Conservation (phyloP, 2,113 vertebrate genomes). For the Tor tambroides region DNA sequence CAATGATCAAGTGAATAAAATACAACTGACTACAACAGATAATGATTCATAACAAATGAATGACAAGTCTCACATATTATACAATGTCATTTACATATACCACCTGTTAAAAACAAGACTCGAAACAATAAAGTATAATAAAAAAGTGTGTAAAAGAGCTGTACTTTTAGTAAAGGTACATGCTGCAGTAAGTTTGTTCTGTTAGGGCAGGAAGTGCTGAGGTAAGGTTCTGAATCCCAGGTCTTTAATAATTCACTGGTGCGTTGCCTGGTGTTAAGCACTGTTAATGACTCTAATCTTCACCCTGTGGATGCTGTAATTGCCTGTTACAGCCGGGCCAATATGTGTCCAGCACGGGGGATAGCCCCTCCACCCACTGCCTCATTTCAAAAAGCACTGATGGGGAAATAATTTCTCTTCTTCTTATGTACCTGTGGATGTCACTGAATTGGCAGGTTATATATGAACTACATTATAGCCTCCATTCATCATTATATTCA, state of each 20-base stretch:
- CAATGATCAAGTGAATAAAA: neutral
- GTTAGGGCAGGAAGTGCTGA: conserved; percentile 42
- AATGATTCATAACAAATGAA: neutral
- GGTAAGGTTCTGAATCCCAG: conserved; percentile 33
- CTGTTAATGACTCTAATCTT: conserved; percentile 55
- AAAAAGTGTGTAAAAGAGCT: neutral
- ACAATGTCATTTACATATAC: neutral
- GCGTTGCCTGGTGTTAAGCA: conserved; percentile 53
- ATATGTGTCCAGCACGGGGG: conserved; percentile 41
- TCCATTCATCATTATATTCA: conserved; percentile 26
- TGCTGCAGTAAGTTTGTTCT: neutral
- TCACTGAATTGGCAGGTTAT: conserved; percentile 3
- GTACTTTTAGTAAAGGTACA: neutral
- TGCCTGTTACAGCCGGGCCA: conserved; percentile 31
- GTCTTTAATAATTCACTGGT: conserved; percentile 57
- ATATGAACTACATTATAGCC: conserved; percentile 28
- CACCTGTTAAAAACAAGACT: neutral
- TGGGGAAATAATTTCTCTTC: conserved; percentile 9
- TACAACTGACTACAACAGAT: neutral
- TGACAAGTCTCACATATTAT: neutral
- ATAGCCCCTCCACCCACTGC: conserved; percentile 5
- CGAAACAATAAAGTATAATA: neutral
- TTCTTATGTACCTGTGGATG: neutral
- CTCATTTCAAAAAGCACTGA: conserved; percentile 30
- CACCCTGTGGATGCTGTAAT: conserved; percentile 49